Conservation (phyloP, 2,888 invertebrate species). For the Nymphalis polychloros region DNA sequence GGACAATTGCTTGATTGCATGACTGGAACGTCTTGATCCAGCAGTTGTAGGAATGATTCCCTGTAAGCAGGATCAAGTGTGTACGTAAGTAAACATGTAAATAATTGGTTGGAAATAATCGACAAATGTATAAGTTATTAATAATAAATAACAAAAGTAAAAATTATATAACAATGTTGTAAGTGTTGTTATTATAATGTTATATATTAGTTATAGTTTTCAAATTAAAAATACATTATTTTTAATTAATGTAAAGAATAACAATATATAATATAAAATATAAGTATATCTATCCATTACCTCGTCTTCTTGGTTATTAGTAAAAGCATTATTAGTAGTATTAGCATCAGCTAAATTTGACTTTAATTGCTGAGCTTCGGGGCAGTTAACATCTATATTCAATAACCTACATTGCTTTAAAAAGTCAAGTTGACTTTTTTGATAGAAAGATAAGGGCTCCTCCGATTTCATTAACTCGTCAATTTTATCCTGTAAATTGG, state of each 20-base stretch:
- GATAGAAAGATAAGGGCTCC: conserved; percentile 74
- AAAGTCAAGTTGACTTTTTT: conserved; percentile 73
- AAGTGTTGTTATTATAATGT: neutral
- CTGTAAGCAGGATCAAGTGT: conserved; percentile 50
- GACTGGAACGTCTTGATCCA: conserved; percentile 78
- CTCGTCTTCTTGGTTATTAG: conserved; percentile 32
- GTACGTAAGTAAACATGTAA: neutral
- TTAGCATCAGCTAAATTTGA: conserved; percentile 55
- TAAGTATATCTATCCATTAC: conserved; percentile 23
- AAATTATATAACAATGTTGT: neutral
- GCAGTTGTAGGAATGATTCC: conserved; percentile 73
- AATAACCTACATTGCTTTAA: conserved; percentile 76
- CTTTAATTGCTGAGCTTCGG: conserved; percentile 56
- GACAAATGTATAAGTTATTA: neutral
- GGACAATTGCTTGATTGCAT: conserved; percentile 75
- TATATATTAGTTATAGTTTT: neutral
- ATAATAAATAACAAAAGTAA: neutral
- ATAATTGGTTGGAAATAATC: neutral
- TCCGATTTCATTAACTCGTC: conserved; percentile 61
- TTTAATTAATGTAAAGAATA: neutral
- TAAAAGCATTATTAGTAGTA: conserved; percentile 47
- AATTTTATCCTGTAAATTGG: conserved; percentile 62
- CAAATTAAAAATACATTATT: neutral
- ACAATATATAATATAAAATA: neutral
- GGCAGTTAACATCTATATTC: conserved; percentile 67